A percentile compares a stretch with the other conserved stretches of the same genome.
Conservation (phyloP, 2,797 vertebrate genomes). For the Natrix natrix region DNA sequence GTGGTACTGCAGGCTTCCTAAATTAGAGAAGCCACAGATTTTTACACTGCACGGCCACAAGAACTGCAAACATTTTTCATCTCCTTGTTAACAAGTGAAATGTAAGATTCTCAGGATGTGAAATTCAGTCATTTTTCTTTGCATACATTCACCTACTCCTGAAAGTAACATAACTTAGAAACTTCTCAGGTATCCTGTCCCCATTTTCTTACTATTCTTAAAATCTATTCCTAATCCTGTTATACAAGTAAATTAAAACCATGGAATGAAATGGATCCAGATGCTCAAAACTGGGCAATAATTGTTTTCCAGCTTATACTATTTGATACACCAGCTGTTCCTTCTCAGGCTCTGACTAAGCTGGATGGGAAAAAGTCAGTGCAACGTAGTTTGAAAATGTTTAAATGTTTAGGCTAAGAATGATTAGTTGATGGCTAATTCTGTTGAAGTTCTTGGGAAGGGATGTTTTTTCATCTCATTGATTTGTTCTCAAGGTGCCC, state of each 20-base stretch:
- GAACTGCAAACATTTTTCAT: neutral
- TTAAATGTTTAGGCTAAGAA: fast-evolving
- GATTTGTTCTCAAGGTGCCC: neutral
- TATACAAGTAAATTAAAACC: neutral
- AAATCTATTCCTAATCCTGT: neutral
- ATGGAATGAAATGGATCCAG: neutral
- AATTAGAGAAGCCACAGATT: neutral
- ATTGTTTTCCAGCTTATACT: neutral
- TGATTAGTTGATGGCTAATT: neutral
- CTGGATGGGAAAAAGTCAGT: neutral
- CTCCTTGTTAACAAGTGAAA: neutral
- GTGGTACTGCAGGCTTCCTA: neutral
- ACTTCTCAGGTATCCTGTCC: neutral
- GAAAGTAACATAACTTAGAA: neutral
- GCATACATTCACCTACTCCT: neutral
- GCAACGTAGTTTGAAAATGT: neutral
- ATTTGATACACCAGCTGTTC: neutral
- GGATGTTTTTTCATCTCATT: neutral
- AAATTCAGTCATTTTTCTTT: neutral
- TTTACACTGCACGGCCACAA: neutral
- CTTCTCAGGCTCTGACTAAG: neutral
- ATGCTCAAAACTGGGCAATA: neutral
- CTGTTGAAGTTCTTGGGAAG: neutral
- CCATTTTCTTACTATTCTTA: neutral
- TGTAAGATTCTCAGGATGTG: neutral